These are phyloP conservation scores for Nemotelus pantherinus DNA, from an alignment of 2,888 invertebrate species.

Conservation along the genomic window DNA sequence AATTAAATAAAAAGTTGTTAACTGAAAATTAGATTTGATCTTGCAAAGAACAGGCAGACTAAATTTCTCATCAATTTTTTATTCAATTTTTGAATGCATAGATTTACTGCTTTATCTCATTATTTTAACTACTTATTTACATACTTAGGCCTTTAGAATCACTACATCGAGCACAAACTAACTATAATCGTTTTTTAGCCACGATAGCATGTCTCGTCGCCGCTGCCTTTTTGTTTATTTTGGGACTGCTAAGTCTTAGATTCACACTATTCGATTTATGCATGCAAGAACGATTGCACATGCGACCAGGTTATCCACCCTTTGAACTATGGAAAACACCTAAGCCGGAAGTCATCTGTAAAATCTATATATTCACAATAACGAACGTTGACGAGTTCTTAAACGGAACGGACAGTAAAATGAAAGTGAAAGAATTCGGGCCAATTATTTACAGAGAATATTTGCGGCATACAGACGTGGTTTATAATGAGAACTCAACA, in stretches of 20 bases:
- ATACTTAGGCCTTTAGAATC: too few species aligned
- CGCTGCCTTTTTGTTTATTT: slow-evolving; percentile 64
- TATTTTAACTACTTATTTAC: too few species aligned
- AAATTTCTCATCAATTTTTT: too few species aligned
- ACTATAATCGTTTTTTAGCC: slow-evolving; percentile 60
- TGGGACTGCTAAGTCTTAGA: slow-evolving; percentile 68
- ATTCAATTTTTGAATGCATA: too few species aligned
- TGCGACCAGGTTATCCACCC: slow-evolving; percentile 73
- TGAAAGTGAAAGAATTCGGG: slow-evolving; percentile 76
- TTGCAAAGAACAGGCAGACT: too few species aligned
- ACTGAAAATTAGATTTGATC: too few species aligned
- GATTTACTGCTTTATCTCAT: too few species aligned
- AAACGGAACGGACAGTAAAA: slow-evolving; percentile 70
- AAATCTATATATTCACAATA: slow-evolving; percentile 78
- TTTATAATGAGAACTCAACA: slow-evolving; percentile 55
- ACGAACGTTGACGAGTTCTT: slow-evolving; percentile 78
- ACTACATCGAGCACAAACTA: too few species aligned
- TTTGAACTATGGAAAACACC: slow-evolving; percentile 74
- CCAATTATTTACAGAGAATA: slow-evolving; percentile 63
- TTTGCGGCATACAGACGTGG: slow-evolving; percentile 51
- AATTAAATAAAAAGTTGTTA: too few species aligned
- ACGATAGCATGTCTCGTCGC: slow-evolving; percentile 62
- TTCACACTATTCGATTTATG: slow-evolving; percentile 70
- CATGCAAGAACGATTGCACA: slow-evolving; percentile 70
- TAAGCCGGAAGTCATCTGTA: slow-evolving; percentile 72